Conservation (phyloP, 2,888 invertebrate genomes). For the Griposia aprilina region DNA sequence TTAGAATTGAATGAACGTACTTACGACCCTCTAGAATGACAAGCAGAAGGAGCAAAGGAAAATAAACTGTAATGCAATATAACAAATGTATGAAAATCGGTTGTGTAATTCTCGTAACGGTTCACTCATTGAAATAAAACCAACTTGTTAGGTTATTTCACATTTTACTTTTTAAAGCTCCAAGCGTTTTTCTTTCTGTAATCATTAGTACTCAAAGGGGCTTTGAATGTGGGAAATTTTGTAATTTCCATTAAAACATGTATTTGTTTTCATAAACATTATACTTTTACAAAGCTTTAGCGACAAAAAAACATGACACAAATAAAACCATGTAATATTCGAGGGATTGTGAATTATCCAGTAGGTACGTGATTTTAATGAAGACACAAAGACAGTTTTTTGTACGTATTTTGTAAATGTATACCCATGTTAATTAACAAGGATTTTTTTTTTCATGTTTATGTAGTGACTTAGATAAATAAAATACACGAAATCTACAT, state of each 20-base stretch:
- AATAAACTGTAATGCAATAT: conserved; percentile 22
- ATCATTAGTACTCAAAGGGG: conserved; percentile 33
- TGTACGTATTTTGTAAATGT: conserved; percentile 2
- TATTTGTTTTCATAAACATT: neutral
- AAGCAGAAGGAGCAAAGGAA: conserved; percentile 1
- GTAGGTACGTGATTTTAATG: neutral
- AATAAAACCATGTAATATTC: conserved; percentile 4
- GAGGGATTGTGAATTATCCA: neutral
- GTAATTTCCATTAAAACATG: conserved; percentile 15
- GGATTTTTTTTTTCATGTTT: conserved; percentile 6
- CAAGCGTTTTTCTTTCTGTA: conserved; percentile 11
- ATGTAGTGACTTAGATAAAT: conserved; percentile 11
- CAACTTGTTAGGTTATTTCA: conserved; percentile 7
- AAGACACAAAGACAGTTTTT: neutral
- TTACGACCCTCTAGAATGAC: neutral
- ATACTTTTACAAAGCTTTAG: conserved; percentile 7
- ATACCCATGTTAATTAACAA: conserved; percentile 3
- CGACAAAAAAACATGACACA: conserved; percentile 11
- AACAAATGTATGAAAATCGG: neutral
- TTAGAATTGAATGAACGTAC: neutral
- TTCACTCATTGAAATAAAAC: conserved; percentile 21
- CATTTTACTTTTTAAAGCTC: conserved; percentile 26
- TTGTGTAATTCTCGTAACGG: neutral
- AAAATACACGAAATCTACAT: conserved; percentile 10
- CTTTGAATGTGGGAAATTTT: conserved; percentile 16